Percentiles rank a stretch among this genome's conserved stretches.
These are phyloP conservation scores for Eidolon helvum DNA, from an alignment of 2,113 vertebrate genomes.

Conservation along the genomic window DNA sequence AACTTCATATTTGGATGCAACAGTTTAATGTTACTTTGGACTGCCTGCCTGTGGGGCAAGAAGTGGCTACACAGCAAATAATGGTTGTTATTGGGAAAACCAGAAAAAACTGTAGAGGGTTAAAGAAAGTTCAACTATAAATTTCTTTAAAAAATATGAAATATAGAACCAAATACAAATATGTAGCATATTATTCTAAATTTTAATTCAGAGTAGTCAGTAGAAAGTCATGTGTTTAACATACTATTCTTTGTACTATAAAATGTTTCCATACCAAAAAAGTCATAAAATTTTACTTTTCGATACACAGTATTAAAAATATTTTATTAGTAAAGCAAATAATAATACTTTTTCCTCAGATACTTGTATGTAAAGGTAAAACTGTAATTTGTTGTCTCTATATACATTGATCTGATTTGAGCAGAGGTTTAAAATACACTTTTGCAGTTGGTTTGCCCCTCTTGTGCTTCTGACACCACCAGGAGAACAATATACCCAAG, in stretches of 20 bases:
- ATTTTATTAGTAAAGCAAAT: not conserved
- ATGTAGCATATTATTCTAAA: not conserved
- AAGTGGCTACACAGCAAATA: not conserved
- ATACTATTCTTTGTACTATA: not conserved
- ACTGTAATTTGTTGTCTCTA: not conserved
- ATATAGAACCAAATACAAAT: not conserved
- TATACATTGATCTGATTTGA: not conserved
- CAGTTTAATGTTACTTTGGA: not conserved
- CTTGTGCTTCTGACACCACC: not conserved
- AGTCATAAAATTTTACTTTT: not conserved
- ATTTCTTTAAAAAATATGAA: slow-evolving; percentile 8
- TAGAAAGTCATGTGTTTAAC: not conserved
- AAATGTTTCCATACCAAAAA: not conserved
- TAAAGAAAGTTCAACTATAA: not conserved
- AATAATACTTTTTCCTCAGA: not conserved
- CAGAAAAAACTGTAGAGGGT: not conserved
- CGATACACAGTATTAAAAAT: not conserved
- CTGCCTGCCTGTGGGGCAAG: not conserved
- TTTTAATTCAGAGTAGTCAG: not conserved
- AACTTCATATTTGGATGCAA: not conserved
- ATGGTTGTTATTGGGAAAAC: not conserved
- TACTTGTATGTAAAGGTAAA: not conserved
- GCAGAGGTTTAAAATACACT: not conserved
- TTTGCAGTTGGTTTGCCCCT: not conserved
- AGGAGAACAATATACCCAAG: not conserved